Evolutionary conservation across 2,797 vertebrate genomes (phyloP).

Genomic region (Pyrocephalus nanus): DNA sequence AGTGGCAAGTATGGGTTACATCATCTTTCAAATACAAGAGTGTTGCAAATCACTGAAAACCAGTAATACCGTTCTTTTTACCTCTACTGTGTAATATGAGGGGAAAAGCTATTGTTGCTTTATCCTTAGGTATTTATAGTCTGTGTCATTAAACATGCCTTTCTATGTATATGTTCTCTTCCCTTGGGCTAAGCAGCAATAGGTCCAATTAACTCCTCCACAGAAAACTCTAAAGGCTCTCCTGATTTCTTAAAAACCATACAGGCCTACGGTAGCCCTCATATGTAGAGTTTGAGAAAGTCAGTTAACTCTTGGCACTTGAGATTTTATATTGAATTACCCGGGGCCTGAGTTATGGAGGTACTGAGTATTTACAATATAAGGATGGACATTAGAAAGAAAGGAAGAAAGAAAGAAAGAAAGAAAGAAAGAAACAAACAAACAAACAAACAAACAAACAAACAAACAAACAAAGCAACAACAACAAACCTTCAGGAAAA

Average conservation of each 20-base stretch:
- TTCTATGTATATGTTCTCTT: background rate
- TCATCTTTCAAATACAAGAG: slow-evolving; percentile 18
- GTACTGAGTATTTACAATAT: background rate
- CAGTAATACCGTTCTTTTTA: background rate
- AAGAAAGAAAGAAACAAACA: background rate
- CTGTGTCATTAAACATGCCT: background rate
- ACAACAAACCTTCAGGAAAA: background rate
- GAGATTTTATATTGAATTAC: background rate
- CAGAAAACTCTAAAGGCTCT: background rate
- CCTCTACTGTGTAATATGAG: background rate
- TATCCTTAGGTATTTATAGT: background rate
- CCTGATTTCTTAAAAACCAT: background rate
- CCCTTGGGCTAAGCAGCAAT: background rate
- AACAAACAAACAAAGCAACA: background rate
- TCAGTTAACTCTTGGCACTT: background rate
- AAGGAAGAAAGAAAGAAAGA: too few species aligned
- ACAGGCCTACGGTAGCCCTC: background rate
- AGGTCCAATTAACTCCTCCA: background rate
- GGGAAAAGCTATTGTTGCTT: background rate
- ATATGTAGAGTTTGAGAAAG: background rate
- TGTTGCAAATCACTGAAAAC: slow-evolving; percentile 30
- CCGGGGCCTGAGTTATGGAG: accelerated
- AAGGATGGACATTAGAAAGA: background rate
- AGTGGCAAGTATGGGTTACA: background rate
- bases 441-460: background rate